Conservation (phyloP, 2,888 invertebrate genomes). For the Torymus aiolomorphi region DNA sequence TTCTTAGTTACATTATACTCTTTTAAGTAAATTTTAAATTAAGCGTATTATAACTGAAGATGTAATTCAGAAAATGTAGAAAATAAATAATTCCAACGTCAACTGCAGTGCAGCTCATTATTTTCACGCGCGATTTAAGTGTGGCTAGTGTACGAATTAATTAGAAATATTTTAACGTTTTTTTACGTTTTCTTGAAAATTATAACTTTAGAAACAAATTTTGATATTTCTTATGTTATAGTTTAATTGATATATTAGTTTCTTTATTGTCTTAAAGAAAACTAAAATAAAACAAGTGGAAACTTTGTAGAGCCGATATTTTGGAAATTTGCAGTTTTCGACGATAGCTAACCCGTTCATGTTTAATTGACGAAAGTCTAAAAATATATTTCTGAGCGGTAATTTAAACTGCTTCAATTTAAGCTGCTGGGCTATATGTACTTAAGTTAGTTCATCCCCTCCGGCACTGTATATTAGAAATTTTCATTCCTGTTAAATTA, state of each 20-base stretch:
- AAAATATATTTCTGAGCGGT: neutral
- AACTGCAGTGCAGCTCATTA: constrained; percentile 10
- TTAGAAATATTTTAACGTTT: no score
- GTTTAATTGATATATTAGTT: no score
- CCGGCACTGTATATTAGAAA: no score
- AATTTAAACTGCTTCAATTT: constrained; percentile 5
- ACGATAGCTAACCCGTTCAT: neutral
- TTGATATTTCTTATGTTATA: no score
- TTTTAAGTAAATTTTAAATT: neutral
- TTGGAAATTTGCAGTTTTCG: neutral
- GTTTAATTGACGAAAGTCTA: constrained; percentile 14
- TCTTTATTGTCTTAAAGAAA: no score
- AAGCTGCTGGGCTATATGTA: neutral
- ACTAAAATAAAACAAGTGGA: no score
- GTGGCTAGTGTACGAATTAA: neutral
- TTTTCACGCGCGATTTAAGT: constrained; percentile 15
- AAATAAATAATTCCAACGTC: neutral
- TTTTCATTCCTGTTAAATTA: no score
- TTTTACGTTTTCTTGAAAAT: no score
- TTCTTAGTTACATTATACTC: no score
- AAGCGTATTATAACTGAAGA: neutral
- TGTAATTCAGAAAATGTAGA: neutral
- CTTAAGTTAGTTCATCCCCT: no score
- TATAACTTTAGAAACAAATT: no score
- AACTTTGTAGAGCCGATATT: no score